A percentile compares a stretch with the other conserved stretches of the same genome.
These are phyloP conservation scores for Aplidium turbinatum DNA, from an alignment of 23 tunicate genomes.

Conservation along the genomic window DNA sequence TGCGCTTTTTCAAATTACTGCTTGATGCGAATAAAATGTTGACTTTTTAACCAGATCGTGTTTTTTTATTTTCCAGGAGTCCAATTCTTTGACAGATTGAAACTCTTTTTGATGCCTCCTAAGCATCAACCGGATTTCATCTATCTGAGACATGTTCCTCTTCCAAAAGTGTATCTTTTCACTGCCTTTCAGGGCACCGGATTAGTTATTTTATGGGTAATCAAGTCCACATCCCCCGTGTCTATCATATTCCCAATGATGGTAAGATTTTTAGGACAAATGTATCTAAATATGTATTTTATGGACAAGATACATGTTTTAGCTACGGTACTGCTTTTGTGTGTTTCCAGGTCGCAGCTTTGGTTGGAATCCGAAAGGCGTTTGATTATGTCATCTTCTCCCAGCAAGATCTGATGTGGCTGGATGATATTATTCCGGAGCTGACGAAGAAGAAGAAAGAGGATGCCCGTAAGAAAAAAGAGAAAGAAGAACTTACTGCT, in stretches of 20 bases:
- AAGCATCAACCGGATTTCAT: constrained; percentile 96
- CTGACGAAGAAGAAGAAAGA: constrained; percentile 91
- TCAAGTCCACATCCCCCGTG: constrained; percentile 84
- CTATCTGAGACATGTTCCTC: constrained; percentile 94
- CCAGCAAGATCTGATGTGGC: constrained; percentile 89
- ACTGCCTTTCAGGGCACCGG: constrained; percentile 87
- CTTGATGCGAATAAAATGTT: too few relatives aligned
- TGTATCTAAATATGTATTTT: neutral
- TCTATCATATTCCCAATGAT: constrained; percentile 95
- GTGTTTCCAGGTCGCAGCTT: constrained; percentile 93
- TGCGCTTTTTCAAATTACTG: too few relatives aligned
- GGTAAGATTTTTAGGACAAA: constrained; percentile 38
- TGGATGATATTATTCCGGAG: constrained; percentile 98
- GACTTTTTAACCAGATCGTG: too few relatives aligned
- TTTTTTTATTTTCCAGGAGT: constrained; percentile 63
- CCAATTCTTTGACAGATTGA: constrained; percentile 82
- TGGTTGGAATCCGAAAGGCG: constrained; percentile 89
- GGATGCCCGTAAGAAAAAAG: constrained; percentile 68
- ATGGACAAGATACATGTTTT: neutral
- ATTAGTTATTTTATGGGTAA: constrained; percentile 82
- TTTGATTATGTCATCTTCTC: constrained; percentile 72
- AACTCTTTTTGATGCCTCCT: constrained; percentile 85
- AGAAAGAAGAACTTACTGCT: constrained; percentile 2
- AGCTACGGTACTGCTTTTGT: too few relatives aligned
- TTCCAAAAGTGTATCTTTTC: constrained; percentile 91